Conservation (phyloP, 2,888 invertebrate genomes). For the Acleris holmiana region DNA sequence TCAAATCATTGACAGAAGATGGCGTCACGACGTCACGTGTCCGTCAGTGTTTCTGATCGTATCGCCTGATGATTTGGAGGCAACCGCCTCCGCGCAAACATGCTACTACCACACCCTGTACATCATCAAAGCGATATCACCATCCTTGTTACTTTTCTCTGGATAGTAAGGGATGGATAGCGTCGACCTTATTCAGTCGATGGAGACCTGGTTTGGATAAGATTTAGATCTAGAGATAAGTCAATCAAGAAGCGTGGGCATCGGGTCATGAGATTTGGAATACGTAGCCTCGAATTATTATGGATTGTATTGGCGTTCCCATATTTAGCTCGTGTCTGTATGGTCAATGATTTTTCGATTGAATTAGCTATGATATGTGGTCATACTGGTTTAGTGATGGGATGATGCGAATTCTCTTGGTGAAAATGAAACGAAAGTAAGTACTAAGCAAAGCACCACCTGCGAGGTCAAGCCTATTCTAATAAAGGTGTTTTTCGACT, state of each 20-base stretch:
- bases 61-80: slow-evolving; percentile 66
- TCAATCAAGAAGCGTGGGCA: slow-evolving; percentile 57
- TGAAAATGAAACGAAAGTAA: neutral
- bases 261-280: slow-evolving; percentile 51
- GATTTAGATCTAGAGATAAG: slow-evolving; percentile 64
- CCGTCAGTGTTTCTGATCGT: slow-evolving; percentile 54
- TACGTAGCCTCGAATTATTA: slow-evolving; percentile 42
- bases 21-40: slow-evolving; percentile 52
- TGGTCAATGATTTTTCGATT: slow-evolving; percentile 23
- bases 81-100: slow-evolving; percentile 64
- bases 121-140: neutral
- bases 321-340: slow-evolving; percentile 30
- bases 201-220: slow-evolving; percentile 5
- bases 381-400: neutral
- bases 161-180: neutral
- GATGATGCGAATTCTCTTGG: neutral
- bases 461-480: too few species aligned
- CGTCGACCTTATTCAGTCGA: slow-evolving; percentile 1
- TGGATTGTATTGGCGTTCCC: slow-evolving; percentile 39
- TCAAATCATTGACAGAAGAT: slow-evolving; percentile 69
- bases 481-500: too few species aligned
- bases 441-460: too few species aligned
- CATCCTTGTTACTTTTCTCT: slow-evolving; percentile 2
- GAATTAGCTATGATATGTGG: slow-evolving; percentile 16
- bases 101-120: slow-evolving; percentile 38